Base-by-base conservation (phyloP, 2,113 vertebrate genomes). In the Calyptommatus sinebrachiatus region DNA sequence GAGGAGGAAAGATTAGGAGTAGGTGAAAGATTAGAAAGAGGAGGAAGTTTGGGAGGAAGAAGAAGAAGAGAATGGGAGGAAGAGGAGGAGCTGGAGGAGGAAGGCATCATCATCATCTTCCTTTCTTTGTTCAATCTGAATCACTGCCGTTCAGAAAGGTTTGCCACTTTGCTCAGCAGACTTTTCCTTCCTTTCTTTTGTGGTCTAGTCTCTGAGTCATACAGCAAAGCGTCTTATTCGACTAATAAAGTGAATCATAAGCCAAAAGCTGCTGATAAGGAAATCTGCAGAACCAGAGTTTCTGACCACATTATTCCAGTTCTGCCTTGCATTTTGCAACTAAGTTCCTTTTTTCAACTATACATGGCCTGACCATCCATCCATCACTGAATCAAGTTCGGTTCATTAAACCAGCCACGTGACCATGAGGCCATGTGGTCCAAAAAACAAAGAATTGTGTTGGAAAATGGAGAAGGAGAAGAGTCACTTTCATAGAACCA, bases 161-260 rank as follows among this genome's bases (percentile, higher is more conserved):
- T 88, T 89, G 83, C 84, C 88, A 18, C 53, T 89, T 72, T 81
- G 89, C 20, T 35, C 91, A 78, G 53, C 87, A 82, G 85, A 86
- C 84, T 71, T 87, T 87, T 87, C 18, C 61, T 45, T 41, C 12
- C 5, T 12, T 35, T 28, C 1, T 26, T 21, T 11, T 48, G 1
- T 12, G 84, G 73, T 85, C 85, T 66, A 88, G 74, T 79, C 71
- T 82, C 86, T 92, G 91, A 92, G 84, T 92, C 91, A 91, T 90
- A 82, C 86, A 88, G 89, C 86, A 89, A 90, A 86, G 81, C 20
- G 87, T 90, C 89, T 90, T 92, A 86, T 88, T 91, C 84, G 53
- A 57, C 53, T 57, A 89, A 79, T 84, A 41, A 41, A 87, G 87
- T 90, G 88, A 93, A 87, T 92, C 91, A 91, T 90, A 91, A 90